Evolutionary conservation across 2,797 vertebrate genomes (phyloP).

Genomic region (Crotalus adamanteus): DNA sequence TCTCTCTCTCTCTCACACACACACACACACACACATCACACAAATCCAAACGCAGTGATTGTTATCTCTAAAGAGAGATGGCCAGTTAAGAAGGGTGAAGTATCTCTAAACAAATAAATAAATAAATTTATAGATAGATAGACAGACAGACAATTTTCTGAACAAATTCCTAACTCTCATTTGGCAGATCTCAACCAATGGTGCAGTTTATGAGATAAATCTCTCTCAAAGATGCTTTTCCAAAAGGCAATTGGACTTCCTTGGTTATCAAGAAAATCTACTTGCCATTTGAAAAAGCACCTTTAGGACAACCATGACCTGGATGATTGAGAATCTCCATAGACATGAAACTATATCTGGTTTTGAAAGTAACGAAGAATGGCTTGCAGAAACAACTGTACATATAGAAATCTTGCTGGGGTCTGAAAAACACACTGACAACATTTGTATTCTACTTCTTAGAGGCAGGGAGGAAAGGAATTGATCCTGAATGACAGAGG

Average conservation of each 20-base stretch:
- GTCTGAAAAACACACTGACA: background rate
- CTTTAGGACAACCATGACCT: background rate
- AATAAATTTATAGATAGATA: too few species aligned
- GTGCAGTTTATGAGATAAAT: background rate
- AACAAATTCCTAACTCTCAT: background rate
- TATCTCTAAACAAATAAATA: background rate
- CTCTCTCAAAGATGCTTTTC: background rate
- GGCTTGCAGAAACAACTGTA: background rate
- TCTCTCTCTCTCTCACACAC: background rate
- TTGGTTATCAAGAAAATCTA: background rate
- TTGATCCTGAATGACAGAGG: background rate
- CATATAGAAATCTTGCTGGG: background rate
- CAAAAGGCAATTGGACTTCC: background rate
- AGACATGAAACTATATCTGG: background rate
- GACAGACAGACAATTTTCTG: too few species aligned
- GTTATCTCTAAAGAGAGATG: background rate
- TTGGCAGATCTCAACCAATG: background rate
- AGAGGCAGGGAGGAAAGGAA: background rate
- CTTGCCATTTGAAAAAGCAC: background rate
- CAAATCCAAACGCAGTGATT: background rate
- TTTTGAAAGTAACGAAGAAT: background rate
- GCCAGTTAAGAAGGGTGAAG: background rate
- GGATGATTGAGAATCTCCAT: too few species aligned
- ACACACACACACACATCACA: background rate
- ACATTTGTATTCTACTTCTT: background rate